Conservation (phyloP, 1,140 invertebrate species). For the Lepidurus packardi region DNA sequence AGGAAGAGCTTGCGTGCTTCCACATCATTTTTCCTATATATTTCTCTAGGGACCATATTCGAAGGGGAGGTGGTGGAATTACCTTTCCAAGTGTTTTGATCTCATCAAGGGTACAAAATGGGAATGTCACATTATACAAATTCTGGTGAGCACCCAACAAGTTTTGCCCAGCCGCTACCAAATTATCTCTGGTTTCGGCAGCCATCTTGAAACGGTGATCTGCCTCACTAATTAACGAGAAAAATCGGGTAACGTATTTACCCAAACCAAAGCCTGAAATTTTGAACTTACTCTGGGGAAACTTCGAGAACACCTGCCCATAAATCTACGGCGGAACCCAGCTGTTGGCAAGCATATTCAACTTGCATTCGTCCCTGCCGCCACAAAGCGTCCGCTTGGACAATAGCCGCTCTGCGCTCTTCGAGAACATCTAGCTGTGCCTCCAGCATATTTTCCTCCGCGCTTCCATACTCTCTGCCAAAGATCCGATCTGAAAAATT, state of each 20-base stretch:
- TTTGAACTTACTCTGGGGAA: conserved; percentile 42
- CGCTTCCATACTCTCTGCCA: conserved; percentile 51
- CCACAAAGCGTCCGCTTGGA: conserved; percentile 47
- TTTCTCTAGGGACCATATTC: not conserved
- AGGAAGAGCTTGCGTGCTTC: no score
- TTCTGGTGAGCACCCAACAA: conserved; percentile 51
- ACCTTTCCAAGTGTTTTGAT: conserved; percentile 48
- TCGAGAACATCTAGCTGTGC: conserved; percentile 48
- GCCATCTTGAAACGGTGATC: conserved; percentile 47
- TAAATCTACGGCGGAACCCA: conserved; percentile 47
- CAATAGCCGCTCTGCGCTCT: conserved; percentile 49
- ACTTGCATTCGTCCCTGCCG: conserved; percentile 49
- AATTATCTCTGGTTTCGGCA: conserved; percentile 52
- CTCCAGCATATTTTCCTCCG: conserved; percentile 51
- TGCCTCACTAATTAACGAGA: conserved; percentile 39
- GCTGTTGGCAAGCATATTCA: conserved; percentile 49
- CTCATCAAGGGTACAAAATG: conserved; percentile 52
- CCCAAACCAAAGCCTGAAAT: not conserved
- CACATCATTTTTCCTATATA: no score
- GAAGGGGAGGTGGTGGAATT: conserved; percentile 6
- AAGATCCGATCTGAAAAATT: conserved; percentile 48
- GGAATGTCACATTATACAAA: conserved; percentile 52
- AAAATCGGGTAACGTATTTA: not conserved
- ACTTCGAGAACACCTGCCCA: conserved; percentile 48
- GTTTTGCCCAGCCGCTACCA: conserved; percentile 53